These are phyloP conservation scores for Galerucella calmariensis DNA, from an alignment of 2,888 invertebrate species.

Conservation along the genomic window DNA sequence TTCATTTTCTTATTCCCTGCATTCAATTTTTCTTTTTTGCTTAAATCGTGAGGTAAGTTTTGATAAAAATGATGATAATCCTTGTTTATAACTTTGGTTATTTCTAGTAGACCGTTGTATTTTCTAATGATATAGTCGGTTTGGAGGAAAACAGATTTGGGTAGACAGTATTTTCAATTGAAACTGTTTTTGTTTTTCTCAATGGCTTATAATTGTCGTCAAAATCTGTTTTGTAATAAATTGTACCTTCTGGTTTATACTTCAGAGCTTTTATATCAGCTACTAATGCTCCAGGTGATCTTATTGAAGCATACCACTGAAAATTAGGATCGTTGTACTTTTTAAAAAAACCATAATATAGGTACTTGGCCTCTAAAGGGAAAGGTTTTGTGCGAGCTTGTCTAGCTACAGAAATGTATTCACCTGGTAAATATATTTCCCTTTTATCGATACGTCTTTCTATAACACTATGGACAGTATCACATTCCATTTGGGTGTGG, in stretches of 20 bases:
- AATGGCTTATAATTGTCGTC: not conserved
- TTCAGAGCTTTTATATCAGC: slow-evolving; percentile 1
- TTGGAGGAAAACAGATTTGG: not conserved
- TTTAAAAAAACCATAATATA: not conserved
- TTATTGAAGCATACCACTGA: not conserved
- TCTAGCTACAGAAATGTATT: slow-evolving; percentile 2
- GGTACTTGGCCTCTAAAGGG: not conserved
- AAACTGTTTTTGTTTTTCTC: slow-evolving; percentile 12
- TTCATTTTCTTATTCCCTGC: too few species aligned
- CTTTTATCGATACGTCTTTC: not conserved
- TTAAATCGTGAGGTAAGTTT: not conserved
- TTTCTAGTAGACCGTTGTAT: not conserved
- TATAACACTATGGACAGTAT: not conserved
- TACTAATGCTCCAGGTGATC: not conserved
- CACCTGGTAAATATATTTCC: too few species aligned
- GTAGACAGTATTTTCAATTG: not conserved
- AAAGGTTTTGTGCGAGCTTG: slow-evolving; percentile 1
- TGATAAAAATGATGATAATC: not conserved
- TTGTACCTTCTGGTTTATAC: slow-evolving; percentile 4
- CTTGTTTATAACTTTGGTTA: not conserved
- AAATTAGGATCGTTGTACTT: not conserved
- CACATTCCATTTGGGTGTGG: not conserved
- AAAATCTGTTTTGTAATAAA: not conserved
- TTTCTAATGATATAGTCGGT: not conserved
- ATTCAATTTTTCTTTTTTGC: not conserved